Base-by-base conservation (phyloP, 2,888 invertebrate species). In the Diaprepes abbreviatus region DNA sequence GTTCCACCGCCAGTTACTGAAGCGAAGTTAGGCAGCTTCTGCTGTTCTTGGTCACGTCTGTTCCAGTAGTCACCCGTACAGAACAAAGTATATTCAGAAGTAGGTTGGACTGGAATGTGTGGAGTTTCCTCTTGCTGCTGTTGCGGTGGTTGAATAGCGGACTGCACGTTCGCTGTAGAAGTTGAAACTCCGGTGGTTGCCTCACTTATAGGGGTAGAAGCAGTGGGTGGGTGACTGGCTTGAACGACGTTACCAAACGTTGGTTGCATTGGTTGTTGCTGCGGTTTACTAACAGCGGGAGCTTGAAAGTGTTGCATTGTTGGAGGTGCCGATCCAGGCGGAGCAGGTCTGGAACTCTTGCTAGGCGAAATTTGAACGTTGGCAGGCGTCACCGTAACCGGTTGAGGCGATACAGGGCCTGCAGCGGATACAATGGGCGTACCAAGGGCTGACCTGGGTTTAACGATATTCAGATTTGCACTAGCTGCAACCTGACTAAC, bases 71-170 rank as follows among this genome's bases (percentile, higher is more conserved):
- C 87, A 57, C 89, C 88, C 81, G 94, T 94, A 81, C 94, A 93
- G 84, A 97, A 96, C 73, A 97, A 88, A 0, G 95, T 94, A 85
- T 96, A 97, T 79, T 95, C 94, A 72, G 90, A 88, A 0, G 91
- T 88, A 19, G 89, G 87, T 48, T 78, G 79, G 12, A 79, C 52
- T 1, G 60, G 36, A 3, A 65, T 16, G n/a, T 52, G 68, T 1
- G 59, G 9, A 1, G 31, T 19, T 17, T 70, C 70, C 16, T 70
- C 63, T 45, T 55, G 68, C 7, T 21, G 31, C 33, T 66, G 66
- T 40, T 69, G 62, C 6, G 24, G 58, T 52, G 43, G 54, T n/a
- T 64, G 64, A 36, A 66, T 31, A 0, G 16, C 12, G 17, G 40
- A 19, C 31, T 52, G 65, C 1, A 66, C 24, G 19, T 48, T 57